Evolutionary conservation across 2,888 invertebrate species (phyloP), one percentile per base, ranked within the genome.

Genomic region (Apodemia mormo): DNA sequence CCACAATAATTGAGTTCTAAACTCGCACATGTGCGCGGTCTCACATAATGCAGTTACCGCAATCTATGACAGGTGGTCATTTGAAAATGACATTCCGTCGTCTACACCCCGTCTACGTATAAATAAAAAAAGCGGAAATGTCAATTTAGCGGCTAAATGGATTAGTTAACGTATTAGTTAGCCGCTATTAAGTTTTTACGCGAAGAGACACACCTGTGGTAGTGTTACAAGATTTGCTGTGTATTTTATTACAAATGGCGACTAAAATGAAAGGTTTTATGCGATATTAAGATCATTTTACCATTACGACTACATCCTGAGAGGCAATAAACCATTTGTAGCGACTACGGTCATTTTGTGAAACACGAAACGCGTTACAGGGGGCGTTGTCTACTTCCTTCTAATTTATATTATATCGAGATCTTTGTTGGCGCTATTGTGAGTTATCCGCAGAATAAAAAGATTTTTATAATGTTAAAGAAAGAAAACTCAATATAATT

Each of bases 271-370:
- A 80, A 78, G 72, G 71, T 70, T 87, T 88, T 86, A 89, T 85
- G 85, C 81, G 84, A 78, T 85, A 88, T 85, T 88, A 89, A 83
- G 85, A 87, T 90, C 83, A 87, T 87, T 89, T 90, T 88, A 89
- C 85, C 89, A 85, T 88, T 87, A 87, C 86, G 82, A 81, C 85
- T 87, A 88, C 89, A 88, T 87, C 84, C 85, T 82, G 88, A 79
- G 78, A 76, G 80, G 78, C 83, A 85, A 84, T 91, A 89, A 90
- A 89, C 83, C 75, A 79, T 78, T 79, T 81, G 84, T 85, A 81
- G 82, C 80, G 76, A 81, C 79, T 77, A 75, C 75, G 73, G 78
- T 75, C 78, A 75, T 79, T 80, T 72, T 73, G 69, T 69, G 72
- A 71, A 71, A 72, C 67, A 66, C 70, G 73, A 69, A 71, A 68